These are phyloP conservation scores for Agrotis puta DNA, from an alignment of 2,888 invertebrate species.

Conservation along the genomic window DNA sequence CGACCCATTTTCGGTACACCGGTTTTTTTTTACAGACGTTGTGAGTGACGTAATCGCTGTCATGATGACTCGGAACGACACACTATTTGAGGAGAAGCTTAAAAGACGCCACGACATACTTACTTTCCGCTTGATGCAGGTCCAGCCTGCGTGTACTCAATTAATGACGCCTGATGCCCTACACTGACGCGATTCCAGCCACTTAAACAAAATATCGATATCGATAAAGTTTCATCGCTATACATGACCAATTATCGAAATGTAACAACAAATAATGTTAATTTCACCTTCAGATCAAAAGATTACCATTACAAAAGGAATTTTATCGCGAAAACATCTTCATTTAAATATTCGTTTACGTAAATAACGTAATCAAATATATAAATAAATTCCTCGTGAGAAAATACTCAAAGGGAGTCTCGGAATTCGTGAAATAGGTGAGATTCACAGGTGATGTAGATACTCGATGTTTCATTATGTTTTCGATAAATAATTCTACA, in stretches of 20 bases:
- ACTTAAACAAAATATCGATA: neutral
- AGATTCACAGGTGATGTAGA: constrained; percentile 21
- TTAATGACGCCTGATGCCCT: too few species aligned
- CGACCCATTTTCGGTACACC: too few species aligned
- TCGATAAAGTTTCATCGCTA: neutral
- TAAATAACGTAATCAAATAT: constrained; percentile 53
- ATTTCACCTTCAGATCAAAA: constrained; percentile 18
- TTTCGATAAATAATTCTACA: constrained; percentile 44
- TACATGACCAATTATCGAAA: constrained; percentile 4
- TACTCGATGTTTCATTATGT: constrained; percentile 33
- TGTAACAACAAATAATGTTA: constrained; percentile 15
- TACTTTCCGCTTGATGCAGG: too few species aligned
- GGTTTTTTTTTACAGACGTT: too few species aligned
- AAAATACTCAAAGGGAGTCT: constrained; percentile 38
- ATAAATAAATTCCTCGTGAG: constrained; percentile 34
- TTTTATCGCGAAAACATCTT: constrained; percentile 30
- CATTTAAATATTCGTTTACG: constrained; percentile 47
- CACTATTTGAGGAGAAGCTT: too few species aligned
- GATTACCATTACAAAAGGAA: constrained; percentile 42
- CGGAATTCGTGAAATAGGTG: constrained; percentile 23
- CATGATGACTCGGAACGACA: too few species aligned
- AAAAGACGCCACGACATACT: too few species aligned
- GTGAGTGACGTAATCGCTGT: too few species aligned
- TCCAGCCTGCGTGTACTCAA: too few species aligned
- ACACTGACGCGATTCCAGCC: neutral